Percentiles rank a stretch among this genome's conserved stretches.
These are phyloP conservation scores for Artibeus jamaicensis DNA, from an alignment of 2,797 vertebrate species.

Conservation along the genomic window DNA sequence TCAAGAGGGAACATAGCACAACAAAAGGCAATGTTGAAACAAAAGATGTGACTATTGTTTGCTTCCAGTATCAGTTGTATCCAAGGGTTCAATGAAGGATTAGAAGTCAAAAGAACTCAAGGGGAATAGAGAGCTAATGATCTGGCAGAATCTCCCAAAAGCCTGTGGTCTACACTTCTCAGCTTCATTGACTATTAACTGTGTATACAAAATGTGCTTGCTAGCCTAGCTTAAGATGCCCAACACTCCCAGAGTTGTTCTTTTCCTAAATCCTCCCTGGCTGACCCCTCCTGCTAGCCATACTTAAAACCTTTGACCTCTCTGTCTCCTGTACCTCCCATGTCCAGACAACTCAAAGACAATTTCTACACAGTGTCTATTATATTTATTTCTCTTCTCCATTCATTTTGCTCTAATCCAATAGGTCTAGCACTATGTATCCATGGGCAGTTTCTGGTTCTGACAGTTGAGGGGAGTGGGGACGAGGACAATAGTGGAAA, in stretches of 20 bases:
- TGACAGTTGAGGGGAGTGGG: too few relatives aligned
- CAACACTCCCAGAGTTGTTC: background rate
- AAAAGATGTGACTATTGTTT: too few relatives aligned
- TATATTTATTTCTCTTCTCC: background rate
- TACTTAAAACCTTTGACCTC: background rate
- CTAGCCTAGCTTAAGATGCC: background rate
- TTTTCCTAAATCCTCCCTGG: background rate
- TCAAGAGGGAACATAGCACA: too few relatives aligned
- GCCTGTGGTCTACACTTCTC: background rate
- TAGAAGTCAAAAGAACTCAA: background rate
- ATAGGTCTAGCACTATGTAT: background rate
- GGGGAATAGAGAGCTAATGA: background rate
- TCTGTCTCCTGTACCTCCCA: background rate
- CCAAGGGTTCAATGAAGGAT: background rate
- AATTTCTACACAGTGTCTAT: background rate
- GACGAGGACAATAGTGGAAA: too few relatives aligned
- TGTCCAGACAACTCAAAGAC: background rate
- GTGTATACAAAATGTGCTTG: background rate
- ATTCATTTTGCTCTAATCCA: background rate
- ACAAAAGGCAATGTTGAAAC: background rate
- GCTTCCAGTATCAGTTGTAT: background rate
- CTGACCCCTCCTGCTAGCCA: background rate
- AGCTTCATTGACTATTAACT: background rate
- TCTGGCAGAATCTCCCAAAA: background rate
- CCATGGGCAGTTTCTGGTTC: too few relatives aligned